These are phyloP conservation scores for Argynnis bischoffii DNA, from an alignment of 2,888 invertebrate species.

Conservation along the genomic window DNA sequence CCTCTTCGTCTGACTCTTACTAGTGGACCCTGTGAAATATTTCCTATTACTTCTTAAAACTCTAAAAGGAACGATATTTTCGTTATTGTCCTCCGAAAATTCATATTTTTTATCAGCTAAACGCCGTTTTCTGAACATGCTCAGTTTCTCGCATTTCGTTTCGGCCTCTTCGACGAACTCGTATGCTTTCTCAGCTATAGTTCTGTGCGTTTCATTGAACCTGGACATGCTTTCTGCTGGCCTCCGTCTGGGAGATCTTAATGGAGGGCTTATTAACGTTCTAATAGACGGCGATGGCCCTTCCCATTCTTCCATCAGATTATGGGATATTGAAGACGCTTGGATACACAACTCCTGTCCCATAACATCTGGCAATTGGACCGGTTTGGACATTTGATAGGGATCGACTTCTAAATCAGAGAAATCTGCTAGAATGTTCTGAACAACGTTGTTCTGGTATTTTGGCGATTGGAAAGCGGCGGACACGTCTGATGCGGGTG, in stretches of 20 bases:
- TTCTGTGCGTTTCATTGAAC: conserved; percentile 79
- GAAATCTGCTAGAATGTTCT: conserved; percentile 84
- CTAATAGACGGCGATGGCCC: conserved; percentile 74
- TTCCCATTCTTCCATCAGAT: conserved; percentile 80
- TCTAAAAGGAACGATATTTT: conserved; percentile 85
- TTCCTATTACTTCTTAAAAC: conserved; percentile 82
- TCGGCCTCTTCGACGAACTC: conserved; percentile 93
- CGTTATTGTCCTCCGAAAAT: conserved; percentile 90
- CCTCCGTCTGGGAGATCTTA: conserved; percentile 71
- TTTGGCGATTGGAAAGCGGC: conserved; percentile 77
- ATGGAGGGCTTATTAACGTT: conserved; percentile 74
- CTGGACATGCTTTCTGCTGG: conserved; percentile 79
- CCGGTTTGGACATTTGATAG: conserved; percentile 67
- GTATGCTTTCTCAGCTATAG: conserved; percentile 88
- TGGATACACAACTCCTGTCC: conserved; percentile 76
- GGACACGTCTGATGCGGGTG: conserved; percentile 68
- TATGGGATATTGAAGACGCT: conserved; percentile 73
- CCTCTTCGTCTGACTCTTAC: conserved; percentile 57
- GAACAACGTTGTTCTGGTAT: conserved; percentile 81
- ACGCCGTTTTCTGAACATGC: conserved; percentile 91
- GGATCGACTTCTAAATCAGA: conserved; percentile 84
- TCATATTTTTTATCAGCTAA: conserved; percentile 96
- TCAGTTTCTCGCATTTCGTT: conserved; percentile 92
- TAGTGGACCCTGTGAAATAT: conserved; percentile 72
- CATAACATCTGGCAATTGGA: conserved; percentile 72